Evolutionary conservation across 2,113 vertebrate species (phyloP).

Genomic region (Arvicanthis niloticus): DNA sequence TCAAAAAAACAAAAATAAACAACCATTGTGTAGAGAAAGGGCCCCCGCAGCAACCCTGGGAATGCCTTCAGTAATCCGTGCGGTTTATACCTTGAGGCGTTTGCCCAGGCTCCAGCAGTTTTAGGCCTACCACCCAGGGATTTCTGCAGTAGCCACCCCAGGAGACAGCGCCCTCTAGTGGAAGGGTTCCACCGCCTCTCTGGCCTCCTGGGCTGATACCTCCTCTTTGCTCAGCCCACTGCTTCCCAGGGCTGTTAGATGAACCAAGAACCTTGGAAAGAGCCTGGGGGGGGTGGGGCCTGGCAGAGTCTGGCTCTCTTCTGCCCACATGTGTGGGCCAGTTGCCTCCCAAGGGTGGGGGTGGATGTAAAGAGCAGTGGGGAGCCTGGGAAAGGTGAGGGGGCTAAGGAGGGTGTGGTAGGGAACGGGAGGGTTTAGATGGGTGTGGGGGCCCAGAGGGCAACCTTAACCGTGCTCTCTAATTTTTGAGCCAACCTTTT

Average conservation of each 20-base stretch:
- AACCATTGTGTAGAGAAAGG: background rate
- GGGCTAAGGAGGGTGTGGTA: background rate
- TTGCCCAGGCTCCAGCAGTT: background rate
- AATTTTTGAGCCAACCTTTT: slow-evolving; percentile 74
- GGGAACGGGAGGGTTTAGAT: background rate
- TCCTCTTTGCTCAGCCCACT: background rate
- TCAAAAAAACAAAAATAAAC: background rate
- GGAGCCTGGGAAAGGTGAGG: slow-evolving; percentile 71
- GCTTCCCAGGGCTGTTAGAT: background rate
- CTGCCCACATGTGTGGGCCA: slow-evolving; percentile 72
- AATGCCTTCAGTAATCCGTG: background rate
- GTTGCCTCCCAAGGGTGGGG: slow-evolving; percentile 37
- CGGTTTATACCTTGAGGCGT: background rate
- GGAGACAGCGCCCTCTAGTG: background rate
- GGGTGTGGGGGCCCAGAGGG: slow-evolving; percentile 13
- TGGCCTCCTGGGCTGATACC: background rate
- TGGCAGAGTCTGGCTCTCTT: slow-evolving; percentile 40
- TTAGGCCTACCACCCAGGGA: background rate
- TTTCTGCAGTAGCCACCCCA: background rate
- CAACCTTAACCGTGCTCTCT: slow-evolving; percentile 42
- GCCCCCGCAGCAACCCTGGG: background rate
- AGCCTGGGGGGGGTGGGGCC: slow-evolving; percentile 35
- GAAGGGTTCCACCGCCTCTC: background rate
- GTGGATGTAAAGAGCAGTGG: slow-evolving; percentile 42
- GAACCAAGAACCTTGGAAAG: slow-evolving; percentile 52